phyloP scores from a whole-genome alignment of 1,140 invertebrate species.

The Batillaria attramentaria region DNA sequence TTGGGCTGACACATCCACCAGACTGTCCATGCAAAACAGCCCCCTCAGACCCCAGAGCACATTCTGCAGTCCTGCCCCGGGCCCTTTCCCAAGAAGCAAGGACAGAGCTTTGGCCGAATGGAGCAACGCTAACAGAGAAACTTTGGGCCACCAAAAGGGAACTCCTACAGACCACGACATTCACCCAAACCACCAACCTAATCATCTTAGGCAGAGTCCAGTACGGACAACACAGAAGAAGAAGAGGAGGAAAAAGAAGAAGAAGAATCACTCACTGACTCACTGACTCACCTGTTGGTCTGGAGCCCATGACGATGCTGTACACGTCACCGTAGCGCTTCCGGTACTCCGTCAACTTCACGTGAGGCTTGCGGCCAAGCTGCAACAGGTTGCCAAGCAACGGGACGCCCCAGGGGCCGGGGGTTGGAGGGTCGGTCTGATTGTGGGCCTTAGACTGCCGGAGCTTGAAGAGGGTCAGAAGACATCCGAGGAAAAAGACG shows the following conservation, averaged over 20 bases:
- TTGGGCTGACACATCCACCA: too few relatives aligned
- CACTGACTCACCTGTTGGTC: slow-evolving; percentile 45
- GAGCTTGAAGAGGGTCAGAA: not conserved
- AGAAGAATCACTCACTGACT: not conserved
- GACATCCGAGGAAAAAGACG: not conserved
- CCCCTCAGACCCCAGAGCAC: too few relatives aligned
- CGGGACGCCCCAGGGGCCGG: slow-evolving; percentile 57
- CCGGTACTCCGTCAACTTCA: slow-evolving; percentile 50
- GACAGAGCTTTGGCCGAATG: too few relatives aligned
- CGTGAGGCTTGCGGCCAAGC: slow-evolving; percentile 58
- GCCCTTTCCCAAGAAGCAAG: too few relatives aligned
- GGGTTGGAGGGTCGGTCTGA: not conserved
- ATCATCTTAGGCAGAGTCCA: too few relatives aligned
- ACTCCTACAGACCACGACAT: too few relatives aligned
- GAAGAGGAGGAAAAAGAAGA: not conserved
- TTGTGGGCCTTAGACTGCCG: not conserved
- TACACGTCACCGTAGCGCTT: slow-evolving; percentile 63
- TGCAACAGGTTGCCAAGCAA: slow-evolving; percentile 59
- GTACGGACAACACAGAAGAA: too few relatives aligned
- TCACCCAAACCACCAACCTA: too few relatives aligned
- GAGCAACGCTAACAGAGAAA: too few relatives aligned
- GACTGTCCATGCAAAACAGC: too few relatives aligned
- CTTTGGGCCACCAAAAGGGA: too few relatives aligned
- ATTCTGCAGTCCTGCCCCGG: too few relatives aligned
- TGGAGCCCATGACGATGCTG: slow-evolving; percentile 58